Conservation (phyloP, 2,888 invertebrate species). For the Automeris io region DNA sequence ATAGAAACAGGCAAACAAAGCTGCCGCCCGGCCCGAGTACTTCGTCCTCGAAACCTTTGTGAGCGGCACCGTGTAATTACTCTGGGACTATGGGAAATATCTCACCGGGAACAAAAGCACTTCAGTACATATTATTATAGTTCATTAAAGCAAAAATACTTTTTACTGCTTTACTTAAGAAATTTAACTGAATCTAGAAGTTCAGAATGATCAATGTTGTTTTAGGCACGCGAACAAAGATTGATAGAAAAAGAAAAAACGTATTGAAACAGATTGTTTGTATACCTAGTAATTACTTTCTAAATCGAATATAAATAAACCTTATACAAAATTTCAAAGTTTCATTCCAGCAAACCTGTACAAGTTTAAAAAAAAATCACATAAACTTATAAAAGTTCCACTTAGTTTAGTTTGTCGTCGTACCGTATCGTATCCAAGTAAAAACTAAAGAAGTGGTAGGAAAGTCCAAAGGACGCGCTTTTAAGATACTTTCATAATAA, state of each 20-base stretch:
- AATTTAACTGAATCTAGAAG: background rate
- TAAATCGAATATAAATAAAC: slow-evolving; percentile 7
- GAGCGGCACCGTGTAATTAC: slow-evolving; percentile 63
- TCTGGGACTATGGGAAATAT: slow-evolving; percentile 70
- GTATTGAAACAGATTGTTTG: background rate
- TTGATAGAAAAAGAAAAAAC: background rate
- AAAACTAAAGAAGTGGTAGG: slow-evolving; percentile 56
- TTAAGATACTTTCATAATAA: slow-evolving; percentile 60
- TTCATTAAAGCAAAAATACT: slow-evolving; percentile 51
- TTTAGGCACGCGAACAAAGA: background rate
- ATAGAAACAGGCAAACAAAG: too few species aligned
- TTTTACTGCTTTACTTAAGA: too few species aligned
- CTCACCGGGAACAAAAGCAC: slow-evolving; percentile 49
- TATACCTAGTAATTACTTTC: background rate
- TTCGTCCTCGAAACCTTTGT: slow-evolving; percentile 49
- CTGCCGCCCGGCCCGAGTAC: background rate
- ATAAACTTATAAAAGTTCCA: slow-evolving; percentile 69
- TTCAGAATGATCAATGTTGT: background rate
- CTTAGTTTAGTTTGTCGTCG: slow-evolving; percentile 59
- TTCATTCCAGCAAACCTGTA: slow-evolving; percentile 61
- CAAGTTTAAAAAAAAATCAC: too few species aligned
- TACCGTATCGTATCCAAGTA: slow-evolving; percentile 59
- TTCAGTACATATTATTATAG: slow-evolving; percentile 50
- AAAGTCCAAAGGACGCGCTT: slow-evolving; percentile 57
- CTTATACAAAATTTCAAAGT: slow-evolving; percentile 38